Evolutionary conservation across 2,113 vertebrate genomes (phyloP).

Genomic region (Phalacrocorax carbo): DNA sequence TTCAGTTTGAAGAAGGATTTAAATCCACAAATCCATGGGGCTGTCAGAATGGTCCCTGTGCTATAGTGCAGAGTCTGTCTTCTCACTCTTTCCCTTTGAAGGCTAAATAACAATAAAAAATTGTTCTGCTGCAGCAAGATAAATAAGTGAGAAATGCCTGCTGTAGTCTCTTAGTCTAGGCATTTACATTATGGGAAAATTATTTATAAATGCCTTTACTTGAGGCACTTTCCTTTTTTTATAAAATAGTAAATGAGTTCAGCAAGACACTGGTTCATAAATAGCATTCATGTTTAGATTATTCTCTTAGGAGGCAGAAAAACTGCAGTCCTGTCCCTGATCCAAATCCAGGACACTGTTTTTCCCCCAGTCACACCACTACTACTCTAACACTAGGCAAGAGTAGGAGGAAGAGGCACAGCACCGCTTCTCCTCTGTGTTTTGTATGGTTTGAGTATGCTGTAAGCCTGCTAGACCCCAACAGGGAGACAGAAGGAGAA

Average conservation of each 20-base stretch:
- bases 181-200: background rate
- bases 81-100: background rate
- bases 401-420: background rate
- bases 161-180: background rate
- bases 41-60: background rate
- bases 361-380: background rate
- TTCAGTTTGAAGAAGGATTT: background rate
- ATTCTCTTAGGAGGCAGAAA: background rate
- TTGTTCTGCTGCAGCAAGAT: background rate
- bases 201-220: background rate
- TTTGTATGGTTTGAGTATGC: background rate
- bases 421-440: background rate
- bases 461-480: background rate
- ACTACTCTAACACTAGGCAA: background rate
- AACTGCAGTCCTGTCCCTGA: background rate
- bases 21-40: background rate
- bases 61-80: background rate
- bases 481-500: background rate
- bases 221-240: background rate
- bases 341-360: background rate
- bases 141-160: background rate
- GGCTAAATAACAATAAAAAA: background rate
- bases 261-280: background rate
- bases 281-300: background rate
- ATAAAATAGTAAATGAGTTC: background rate